Evolutionary conservation across 2,888 invertebrate species (phyloP).

Genomic region (Drosophila planitibia): DNA sequence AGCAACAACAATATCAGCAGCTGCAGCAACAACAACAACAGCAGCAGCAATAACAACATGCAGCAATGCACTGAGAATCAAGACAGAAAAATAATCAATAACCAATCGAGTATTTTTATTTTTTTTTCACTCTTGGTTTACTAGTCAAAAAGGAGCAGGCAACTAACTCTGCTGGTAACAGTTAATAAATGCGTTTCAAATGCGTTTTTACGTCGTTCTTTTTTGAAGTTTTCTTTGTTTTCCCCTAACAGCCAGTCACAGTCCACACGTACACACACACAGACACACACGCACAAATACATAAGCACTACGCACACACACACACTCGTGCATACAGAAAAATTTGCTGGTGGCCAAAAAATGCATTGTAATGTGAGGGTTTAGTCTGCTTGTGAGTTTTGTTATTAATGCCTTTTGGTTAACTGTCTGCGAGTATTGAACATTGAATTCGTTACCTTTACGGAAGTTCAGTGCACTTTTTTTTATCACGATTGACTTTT

Average conservation of each 20-base stretch:
- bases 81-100: constrained; percentile 67
- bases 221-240: constrained; percentile 82
- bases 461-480: constrained; percentile 57
- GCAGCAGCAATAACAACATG: constrained; percentile 56
- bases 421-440: constrained; percentile 45
- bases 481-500: constrained; percentile 59
- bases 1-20: constrained; percentile 37
- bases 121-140: constrained; percentile 28
- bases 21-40: constrained; percentile 32
- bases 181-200: constrained; percentile 51
- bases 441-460: constrained; percentile 52
- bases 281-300: constrained; percentile 29
- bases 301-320: constrained; percentile 28
- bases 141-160: constrained; percentile 13
- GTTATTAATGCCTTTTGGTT: constrained; percentile 51
- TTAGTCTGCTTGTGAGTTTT: constrained; percentile 46
- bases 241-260: constrained; percentile 71
- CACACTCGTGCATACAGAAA: constrained; percentile 65
- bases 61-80: constrained; percentile 59
- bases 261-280: constrained; percentile 53
- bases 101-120: constrained; percentile 38
- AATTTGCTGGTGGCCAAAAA: constrained; percentile 57
- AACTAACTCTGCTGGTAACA: constrained; percentile 20
- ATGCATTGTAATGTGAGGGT: constrained; percentile 52
- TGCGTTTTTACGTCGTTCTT: constrained; percentile 77